A percentile compares a stretch with the other conserved stretches of the same genome.
phyloP scores from a whole-genome alignment of 2,113 vertebrate genomes.

The Xerus inauris region DNA sequence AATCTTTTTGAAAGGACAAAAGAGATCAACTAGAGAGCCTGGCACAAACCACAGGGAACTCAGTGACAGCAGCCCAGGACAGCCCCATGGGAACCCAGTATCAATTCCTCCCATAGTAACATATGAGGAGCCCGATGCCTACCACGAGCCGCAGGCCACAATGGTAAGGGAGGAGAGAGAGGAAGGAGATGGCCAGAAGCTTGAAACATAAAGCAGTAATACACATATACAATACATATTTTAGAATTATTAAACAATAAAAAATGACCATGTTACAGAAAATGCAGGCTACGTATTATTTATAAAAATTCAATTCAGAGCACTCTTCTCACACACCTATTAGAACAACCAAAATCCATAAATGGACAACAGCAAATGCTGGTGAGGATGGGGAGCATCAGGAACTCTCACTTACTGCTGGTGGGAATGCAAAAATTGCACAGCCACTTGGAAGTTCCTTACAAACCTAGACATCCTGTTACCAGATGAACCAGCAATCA shows the following conservation, averaged over 20 bases:
- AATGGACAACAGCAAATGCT: neutral
- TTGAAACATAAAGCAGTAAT: neutral
- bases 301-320: neutral
- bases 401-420: neutral
- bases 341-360: neutral
- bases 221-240: neutral
- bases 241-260: neutral
- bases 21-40: neutral
- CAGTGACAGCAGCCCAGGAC: neutral
- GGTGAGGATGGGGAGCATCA: neutral
- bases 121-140: neutral
- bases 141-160: rapidly evolving
- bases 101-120: neutral
- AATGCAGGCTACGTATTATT: neutral
- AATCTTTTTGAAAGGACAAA: slow-evolving; percentile 16
- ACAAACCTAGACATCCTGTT: neutral
- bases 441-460: neutral
- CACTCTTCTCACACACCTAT: neutral
- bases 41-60: neutral
- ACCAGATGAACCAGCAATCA: neutral
- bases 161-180: too few relatives aligned
- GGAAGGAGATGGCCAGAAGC: neutral
- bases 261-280: neutral
- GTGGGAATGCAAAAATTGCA: neutral
- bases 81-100: neutral